These are phyloP conservation scores for Phalera bucephala DNA, from an alignment of 2,888 invertebrate species.

Conservation along the genomic window DNA sequence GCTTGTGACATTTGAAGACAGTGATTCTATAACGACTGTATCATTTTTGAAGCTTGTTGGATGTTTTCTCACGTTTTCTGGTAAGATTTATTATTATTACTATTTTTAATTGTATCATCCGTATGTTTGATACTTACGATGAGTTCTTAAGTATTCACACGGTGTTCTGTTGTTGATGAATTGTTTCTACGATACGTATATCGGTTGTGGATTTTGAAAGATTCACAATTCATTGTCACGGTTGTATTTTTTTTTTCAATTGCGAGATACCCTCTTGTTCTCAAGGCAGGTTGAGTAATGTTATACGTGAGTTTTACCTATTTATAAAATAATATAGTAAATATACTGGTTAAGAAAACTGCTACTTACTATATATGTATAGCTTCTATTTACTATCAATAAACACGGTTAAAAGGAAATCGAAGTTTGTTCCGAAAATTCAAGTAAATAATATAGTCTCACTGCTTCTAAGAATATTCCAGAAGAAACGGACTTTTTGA, in stretches of 20 bases:
- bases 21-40: slow-evolving; percentile 41
- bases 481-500: too few relatives aligned
- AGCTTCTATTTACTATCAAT: too few relatives aligned
- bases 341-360: too few relatives aligned
- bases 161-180: slow-evolving; percentile 21
- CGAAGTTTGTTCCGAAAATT: too few relatives aligned
- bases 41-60: slow-evolving; percentile 62
- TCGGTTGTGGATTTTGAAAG: slow-evolving; percentile 21
- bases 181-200: slow-evolving; percentile 16
- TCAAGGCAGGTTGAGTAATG: too few relatives aligned
- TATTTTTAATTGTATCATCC: slow-evolving; percentile 48
- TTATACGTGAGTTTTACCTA: too few relatives aligned
- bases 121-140: slow-evolving; percentile 24
- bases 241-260: slow-evolving; percentile 21
- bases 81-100: slow-evolving; percentile 58
- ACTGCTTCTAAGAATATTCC: too few relatives aligned
- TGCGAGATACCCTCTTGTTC: slow-evolving; percentile 5
- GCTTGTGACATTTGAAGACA: slow-evolving; percentile 65
- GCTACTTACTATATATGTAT: too few relatives aligned
- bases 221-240: slow-evolving; percentile 34
- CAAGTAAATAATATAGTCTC: too few relatives aligned
- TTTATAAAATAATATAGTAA: too few relatives aligned
- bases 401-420: too few relatives aligned
- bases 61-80: slow-evolving; percentile 67
- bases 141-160: slow-evolving; percentile 20